These are phyloP conservation scores for Enoplosus armatus DNA, from an alignment of 2,797 vertebrate species.

Conservation along the genomic window DNA sequence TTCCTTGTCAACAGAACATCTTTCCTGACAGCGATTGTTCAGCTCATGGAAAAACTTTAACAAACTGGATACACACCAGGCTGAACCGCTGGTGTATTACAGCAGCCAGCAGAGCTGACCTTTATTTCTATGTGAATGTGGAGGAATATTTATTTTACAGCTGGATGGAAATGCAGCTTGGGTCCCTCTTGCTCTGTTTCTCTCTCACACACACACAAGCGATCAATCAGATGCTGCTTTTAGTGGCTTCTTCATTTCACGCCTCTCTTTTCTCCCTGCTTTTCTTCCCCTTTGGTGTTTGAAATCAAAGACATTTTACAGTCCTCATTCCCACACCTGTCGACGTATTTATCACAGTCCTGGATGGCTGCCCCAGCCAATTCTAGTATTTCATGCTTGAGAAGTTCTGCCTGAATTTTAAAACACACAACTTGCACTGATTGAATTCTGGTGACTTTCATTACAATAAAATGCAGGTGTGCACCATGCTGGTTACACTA, in stretches of 20 bases:
- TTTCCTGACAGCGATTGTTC: background rate
- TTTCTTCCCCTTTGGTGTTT: background rate
- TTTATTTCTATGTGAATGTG: slow-evolving; percentile 23
- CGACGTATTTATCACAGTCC: background rate
- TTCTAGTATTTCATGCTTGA: background rate
- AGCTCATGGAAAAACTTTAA: slow-evolving; percentile 8
- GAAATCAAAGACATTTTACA: slow-evolving; percentile 19
- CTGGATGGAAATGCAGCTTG: slow-evolving; percentile 9
- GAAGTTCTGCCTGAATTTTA: background rate
- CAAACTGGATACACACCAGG: background rate
- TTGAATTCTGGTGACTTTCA: background rate
- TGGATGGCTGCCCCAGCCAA: background rate
- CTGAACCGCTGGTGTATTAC: background rate
- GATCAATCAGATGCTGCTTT: slow-evolving; percentile 8
- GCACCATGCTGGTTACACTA: too few relatives aligned
- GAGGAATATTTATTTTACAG: background rate
- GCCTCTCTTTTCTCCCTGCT: background rate
- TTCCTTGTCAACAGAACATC: background rate
- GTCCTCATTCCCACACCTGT: slow-evolving; percentile 4
- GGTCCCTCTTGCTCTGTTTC: background rate
- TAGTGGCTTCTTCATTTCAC: background rate
- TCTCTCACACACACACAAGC: background rate
- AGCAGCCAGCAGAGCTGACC: slow-evolving; percentile 3
- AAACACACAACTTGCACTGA: background rate
- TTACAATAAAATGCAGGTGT: too few relatives aligned